A percentile compares a stretch with the other conserved stretches of the same genome.
Evolutionary conservation across 92 coral and sea anemone species (phyloP).

Genomic region (Micromussa lordhowensis): DNA sequence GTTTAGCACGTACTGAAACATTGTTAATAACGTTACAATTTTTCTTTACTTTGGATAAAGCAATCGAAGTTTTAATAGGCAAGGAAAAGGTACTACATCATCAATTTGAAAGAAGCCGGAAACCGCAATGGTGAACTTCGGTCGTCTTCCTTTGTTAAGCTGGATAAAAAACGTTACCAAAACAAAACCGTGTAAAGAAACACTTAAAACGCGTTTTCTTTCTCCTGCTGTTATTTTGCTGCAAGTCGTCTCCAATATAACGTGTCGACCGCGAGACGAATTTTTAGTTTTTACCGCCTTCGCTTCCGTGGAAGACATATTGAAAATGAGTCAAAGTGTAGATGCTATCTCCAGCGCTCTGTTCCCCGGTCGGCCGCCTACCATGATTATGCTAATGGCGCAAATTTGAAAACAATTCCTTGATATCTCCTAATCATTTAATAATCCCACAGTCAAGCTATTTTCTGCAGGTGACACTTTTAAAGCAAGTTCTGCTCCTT

Average conservation of each 20-base stretch:
- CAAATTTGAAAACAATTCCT: slow-evolving; percentile 34
- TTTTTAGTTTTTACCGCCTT: slow-evolving; percentile 10
- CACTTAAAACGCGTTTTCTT: background rate
- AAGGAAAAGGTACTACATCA: background rate
- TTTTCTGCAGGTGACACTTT: slow-evolving; percentile 28
- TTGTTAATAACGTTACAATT: background rate
- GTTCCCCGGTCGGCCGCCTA: slow-evolving; percentile 19
- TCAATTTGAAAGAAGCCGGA: slow-evolving; percentile 30
- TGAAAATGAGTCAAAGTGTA: background rate
- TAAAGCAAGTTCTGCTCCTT: background rate
- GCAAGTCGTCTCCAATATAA: background rate
- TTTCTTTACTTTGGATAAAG: background rate
- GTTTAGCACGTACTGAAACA: background rate
- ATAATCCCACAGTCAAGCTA: slow-evolving; percentile 17
- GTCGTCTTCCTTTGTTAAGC: background rate
- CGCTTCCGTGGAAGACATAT: background rate
- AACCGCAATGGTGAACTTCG: slow-evolving; percentile 19
- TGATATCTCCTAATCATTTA: slow-evolving; percentile 31
- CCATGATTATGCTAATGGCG: slow-evolving; percentile 35
- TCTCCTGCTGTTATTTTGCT: background rate
- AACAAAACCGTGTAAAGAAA: slow-evolving; percentile 25
- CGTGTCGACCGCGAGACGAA: background rate
- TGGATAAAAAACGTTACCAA: slow-evolving; percentile 32
- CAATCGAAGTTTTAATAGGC: background rate
- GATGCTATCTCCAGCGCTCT: background rate